Evolutionary conservation across 2,113 vertebrate genomes (phyloP).

Genomic region (Ahaetulla prasina): DNA sequence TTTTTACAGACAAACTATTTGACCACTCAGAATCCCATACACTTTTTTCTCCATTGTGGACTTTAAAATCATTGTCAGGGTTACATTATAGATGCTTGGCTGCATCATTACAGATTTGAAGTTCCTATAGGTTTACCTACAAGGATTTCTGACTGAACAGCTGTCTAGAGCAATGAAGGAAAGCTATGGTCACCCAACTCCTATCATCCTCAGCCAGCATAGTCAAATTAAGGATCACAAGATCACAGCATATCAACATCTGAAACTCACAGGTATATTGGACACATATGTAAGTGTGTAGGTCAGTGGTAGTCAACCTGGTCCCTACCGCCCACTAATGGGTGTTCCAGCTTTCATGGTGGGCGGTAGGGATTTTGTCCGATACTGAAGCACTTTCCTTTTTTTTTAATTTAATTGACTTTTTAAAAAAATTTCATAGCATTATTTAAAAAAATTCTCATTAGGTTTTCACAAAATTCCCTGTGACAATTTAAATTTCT

Average conservation of each 20-base stretch:
- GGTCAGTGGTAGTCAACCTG: no score
- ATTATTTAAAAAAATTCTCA: no score
- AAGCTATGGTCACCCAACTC: background rate
- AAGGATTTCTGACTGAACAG: background rate
- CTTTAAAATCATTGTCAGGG: background rate
- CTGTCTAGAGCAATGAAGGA: background rate
- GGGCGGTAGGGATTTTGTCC: no score
- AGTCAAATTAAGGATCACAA: background rate
- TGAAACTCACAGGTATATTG: background rate
- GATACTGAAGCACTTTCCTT: no score
- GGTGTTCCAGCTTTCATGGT: no score
- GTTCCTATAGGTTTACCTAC: background rate
- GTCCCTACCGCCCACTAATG: no score
- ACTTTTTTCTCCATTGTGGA: background rate
- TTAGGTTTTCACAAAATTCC: no score
- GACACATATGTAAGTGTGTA: background rate
- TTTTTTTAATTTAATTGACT: no score
- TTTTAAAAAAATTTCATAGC: no score
- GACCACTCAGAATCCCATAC: background rate
- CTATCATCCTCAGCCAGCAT: background rate
- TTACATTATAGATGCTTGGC: background rate
- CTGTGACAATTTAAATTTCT: no score
- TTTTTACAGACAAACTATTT: background rate
- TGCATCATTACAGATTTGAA: background rate
- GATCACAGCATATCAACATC: background rate